phyloP scores from a whole-genome alignment of 2,797 vertebrate genomes.

The Aphelocoma californica region DNA sequence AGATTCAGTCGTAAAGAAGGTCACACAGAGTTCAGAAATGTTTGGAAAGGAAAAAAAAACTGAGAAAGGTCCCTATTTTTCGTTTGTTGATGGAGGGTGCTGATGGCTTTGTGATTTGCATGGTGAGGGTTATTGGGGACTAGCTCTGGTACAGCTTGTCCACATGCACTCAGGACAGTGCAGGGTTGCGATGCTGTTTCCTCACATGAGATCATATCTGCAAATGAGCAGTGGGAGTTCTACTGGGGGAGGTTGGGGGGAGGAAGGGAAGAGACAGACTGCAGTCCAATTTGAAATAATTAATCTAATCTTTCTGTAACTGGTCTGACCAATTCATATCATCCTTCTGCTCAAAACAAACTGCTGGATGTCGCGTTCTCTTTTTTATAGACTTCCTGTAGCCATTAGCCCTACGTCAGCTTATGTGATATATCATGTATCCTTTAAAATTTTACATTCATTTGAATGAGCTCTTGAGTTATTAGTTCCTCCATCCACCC shows the following conservation, averaged over 20 bases:
- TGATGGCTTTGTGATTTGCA: conserved; percentile 40
- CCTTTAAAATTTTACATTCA: conserved; percentile 46
- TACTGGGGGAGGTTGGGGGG: background rate
- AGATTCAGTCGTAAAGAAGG: conserved; percentile 70
- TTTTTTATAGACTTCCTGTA: conserved; percentile 51
- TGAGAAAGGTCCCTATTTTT: conserved; percentile 41
- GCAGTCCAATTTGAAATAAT: background rate
- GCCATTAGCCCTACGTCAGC: conserved; percentile 5
- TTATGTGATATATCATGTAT: conserved; percentile 6
- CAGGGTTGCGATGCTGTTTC: background rate
- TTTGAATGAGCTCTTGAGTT: conserved; percentile 56
- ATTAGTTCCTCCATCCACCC: conserved; percentile 58
- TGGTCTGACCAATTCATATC: background rate
- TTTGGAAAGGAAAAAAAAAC: conserved; percentile 66
- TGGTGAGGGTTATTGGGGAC: background rate
- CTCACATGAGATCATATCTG: background rate
- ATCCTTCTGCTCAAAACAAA: conserved; percentile 10
- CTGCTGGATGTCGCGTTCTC: background rate
- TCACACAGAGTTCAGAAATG: conserved; percentile 79
- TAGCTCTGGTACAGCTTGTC: background rate
- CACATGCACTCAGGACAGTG: background rate
- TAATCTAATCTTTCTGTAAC: conserved; percentile 4
- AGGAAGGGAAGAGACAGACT: background rate
- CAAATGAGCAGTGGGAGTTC: background rate
- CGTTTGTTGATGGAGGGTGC: background rate